Conservation (phyloP, 2,797 vertebrate species). For the Mastacembelus armatus region DNA sequence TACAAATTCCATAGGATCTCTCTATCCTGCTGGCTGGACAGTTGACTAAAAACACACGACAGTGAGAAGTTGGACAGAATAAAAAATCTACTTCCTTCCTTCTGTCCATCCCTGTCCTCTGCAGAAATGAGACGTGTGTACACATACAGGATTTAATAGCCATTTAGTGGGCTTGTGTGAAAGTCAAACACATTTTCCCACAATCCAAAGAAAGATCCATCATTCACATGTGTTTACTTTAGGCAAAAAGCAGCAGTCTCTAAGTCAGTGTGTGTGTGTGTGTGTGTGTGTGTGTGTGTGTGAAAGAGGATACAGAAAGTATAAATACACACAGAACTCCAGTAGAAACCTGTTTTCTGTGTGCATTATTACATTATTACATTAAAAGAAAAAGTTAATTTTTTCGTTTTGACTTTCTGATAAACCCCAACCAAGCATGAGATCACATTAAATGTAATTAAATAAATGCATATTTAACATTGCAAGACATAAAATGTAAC, state of each 20-base stretch:
- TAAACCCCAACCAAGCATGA: neutral
- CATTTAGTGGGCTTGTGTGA: slow-evolving; percentile 85
- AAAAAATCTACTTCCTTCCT: slow-evolving; percentile 28
- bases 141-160: slow-evolving; percentile 79
- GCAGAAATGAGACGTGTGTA: slow-evolving; percentile 69
- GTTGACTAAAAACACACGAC: slow-evolving; percentile 31
- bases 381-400: neutral
- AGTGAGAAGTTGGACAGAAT: slow-evolving; percentile 43
- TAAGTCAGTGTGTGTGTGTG: slow-evolving; percentile 48
- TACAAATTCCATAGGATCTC: slow-evolving; percentile 17
- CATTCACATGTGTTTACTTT: slow-evolving; percentile 84
- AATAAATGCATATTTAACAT: slow-evolving; percentile 4
- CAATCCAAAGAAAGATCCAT: slow-evolving; percentile 83
- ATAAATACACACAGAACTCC: slow-evolving; percentile 29
- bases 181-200: slow-evolving; percentile 87
- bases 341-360: slow-evolving; percentile 27
- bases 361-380: slow-evolving; percentile 24
- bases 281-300: slow-evolving; percentile 31
- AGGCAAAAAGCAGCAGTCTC: slow-evolving; percentile 74
- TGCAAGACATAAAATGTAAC: no score
- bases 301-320: slow-evolving; percentile 52
- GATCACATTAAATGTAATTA: neutral
- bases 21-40: slow-evolving; percentile 5
- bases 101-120: slow-evolving; percentile 44
- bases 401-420: no score